Evolutionary conservation across 2,113 vertebrate species (phyloP).

Genomic region (Myrmecophaga tridactyla): DNA sequence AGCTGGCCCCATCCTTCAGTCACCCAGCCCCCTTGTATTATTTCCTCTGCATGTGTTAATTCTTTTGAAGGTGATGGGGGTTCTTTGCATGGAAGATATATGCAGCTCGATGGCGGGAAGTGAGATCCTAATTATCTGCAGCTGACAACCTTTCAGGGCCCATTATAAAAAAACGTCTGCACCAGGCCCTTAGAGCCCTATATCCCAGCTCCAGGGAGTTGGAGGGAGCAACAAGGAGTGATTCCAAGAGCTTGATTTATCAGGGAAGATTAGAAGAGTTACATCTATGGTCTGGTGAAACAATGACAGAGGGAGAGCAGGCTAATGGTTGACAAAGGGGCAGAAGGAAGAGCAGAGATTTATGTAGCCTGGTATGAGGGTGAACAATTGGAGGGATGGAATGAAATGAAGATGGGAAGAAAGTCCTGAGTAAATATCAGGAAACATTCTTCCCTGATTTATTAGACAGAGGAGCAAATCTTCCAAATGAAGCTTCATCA

Average conservation of each 20-base stretch:
- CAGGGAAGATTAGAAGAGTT: conserved; percentile 75
- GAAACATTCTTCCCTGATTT: conserved; percentile 66
- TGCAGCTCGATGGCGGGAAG: conserved; percentile 65
- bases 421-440: conserved; percentile 65
- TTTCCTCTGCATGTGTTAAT: conserved; percentile 67
- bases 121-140: conserved; percentile 79
- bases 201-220: conserved; percentile 68
- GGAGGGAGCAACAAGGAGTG: conserved; percentile 66
- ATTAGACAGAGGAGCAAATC: conserved; percentile 61
- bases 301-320: conserved; percentile 68
- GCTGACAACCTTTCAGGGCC: conserved; percentile 80
- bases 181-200: conserved; percentile 63
- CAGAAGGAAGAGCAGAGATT: conserved; percentile 68
- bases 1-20: conserved; percentile 23
- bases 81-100: conserved; percentile 77
- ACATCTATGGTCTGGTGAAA: conserved; percentile 72
- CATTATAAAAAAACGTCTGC: conserved; percentile 76
- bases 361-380: conserved; percentile 59
- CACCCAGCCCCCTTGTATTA: conserved; percentile 57
- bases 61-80: conserved; percentile 78
- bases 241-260: conserved; percentile 76
- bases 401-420: conserved; percentile 55
- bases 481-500: conserved; percentile 59
- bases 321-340: conserved; percentile 72
- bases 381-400: conserved; percentile 52